Conservation (phyloP, 2,113 vertebrate species). For the Argyrosomus japonicus region DNA sequence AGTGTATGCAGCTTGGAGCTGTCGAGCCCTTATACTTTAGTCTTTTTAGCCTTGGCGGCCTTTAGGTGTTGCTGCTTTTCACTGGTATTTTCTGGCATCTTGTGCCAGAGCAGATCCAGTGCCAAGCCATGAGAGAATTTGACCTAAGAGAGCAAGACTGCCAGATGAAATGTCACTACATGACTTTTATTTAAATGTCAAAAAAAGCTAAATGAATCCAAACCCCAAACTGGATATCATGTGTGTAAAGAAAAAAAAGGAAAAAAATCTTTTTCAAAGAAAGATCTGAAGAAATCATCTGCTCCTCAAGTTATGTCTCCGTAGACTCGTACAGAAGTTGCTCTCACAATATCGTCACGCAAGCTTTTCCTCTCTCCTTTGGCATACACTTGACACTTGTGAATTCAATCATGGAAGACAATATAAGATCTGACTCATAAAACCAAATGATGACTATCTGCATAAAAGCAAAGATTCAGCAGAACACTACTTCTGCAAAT, state of each 20-base stretch:
- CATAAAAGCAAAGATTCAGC: background rate
- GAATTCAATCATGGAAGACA: background rate
- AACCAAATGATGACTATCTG: background rate
- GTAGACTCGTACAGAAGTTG: background rate
- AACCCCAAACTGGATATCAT: background rate
- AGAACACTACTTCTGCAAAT: background rate
- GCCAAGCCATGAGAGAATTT: background rate
- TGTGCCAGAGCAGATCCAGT: background rate
- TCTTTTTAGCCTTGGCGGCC: background rate
- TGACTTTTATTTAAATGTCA: constrained; percentile 4
- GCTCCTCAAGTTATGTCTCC: background rate
- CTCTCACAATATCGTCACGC: background rate
- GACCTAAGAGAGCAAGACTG: background rate
- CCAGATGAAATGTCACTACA: background rate
- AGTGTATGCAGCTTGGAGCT: background rate
- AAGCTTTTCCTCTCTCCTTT: background rate
- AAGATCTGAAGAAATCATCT: constrained; percentile 3
- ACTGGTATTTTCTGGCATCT: constrained; percentile 1
- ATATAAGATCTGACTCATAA: background rate
- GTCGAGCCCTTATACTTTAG: background rate
- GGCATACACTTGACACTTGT: background rate
- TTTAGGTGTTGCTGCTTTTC: constrained; percentile 19
- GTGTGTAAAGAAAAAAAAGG: background rate
- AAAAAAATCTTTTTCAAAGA: background rate
- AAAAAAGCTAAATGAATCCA: background rate